A percentile compares a stretch with the other conserved stretches of the same genome.
These are phyloP conservation scores for Rotaria magnacalcarata DNA, from an alignment of 2,888 invertebrate species.

Conservation along the genomic window DNA sequence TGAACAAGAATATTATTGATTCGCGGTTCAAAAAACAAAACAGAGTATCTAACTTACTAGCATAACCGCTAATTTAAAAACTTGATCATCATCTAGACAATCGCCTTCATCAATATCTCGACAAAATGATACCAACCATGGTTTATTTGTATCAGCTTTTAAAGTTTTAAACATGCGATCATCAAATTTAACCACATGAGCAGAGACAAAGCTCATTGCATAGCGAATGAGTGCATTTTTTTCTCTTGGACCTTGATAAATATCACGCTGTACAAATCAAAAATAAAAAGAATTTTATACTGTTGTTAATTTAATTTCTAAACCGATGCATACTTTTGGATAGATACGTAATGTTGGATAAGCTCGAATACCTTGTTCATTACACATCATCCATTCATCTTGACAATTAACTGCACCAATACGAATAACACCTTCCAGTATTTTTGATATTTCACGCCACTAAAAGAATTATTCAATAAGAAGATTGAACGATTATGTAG, in stretches of 20 bases:
- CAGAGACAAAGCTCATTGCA: conserved; percentile 65
- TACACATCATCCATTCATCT: conserved; percentile 75
- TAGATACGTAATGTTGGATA: conserved; percentile 75
- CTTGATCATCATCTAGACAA: conserved; percentile 64
- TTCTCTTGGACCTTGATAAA: conserved; percentile 66
- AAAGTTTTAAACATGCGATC: neutral
- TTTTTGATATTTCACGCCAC: conserved; percentile 74
- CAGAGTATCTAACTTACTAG: conserved; percentile 64
- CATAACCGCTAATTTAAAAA: conserved; percentile 69
- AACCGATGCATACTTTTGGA: conserved; percentile 61
- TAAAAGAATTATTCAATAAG: conserved; percentile 49
- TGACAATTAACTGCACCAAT: conserved; percentile 82
- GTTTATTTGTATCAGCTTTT: conserved; percentile 49
- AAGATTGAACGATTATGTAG: neutral
- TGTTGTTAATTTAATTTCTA: neutral
- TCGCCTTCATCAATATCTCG: conserved; percentile 61
- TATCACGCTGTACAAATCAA: conserved; percentile 54
- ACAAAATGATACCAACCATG: conserved; percentile 66
- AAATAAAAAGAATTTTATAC: conserved; percentile 59
- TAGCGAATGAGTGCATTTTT: conserved; percentile 66
- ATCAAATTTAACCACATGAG: conserved; percentile 46
- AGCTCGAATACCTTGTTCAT: conserved; percentile 69
- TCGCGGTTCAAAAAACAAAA: conserved; percentile 31
- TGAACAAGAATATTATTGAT: conserved; percentile 6
- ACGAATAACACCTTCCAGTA: conserved; percentile 73